Base-by-base conservation (phyloP, 2,113 vertebrate species). In the Chamaea fasciata region DNA sequence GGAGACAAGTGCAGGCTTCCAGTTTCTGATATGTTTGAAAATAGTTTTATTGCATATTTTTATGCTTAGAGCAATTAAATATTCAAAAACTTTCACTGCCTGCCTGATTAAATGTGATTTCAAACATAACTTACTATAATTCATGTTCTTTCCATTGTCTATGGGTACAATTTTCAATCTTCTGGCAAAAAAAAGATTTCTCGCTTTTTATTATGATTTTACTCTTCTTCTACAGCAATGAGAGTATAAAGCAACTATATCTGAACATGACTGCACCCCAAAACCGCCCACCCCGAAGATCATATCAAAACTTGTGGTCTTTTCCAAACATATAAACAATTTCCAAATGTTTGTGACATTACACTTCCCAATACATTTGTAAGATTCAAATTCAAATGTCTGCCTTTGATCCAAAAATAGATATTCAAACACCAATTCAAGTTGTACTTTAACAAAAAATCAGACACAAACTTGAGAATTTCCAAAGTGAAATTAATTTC, bases 261-360 rank as follows among this genome's bases (percentile, higher is more conserved):
- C 10, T 60, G 17, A 90, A 75, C 0, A 49, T 6, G 18, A 41
- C 10, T 77, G 6, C 8, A 73, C 6, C 9, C 30, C 13, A 73
- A 11, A 0, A 2, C 2, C 0, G 3, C 2, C 0, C 5, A 3
- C 1, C 6, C 1, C 6, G 37, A 49, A 26, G 6, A 33, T 28
- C 46, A 57, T 24, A 46, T n/a, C n/a, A 59, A 73, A 76, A 59
- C 2, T 9, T 27, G 4, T 9, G 5, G 3, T 44, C 42, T 76
- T 87, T 81, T 33, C 7, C 56, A 50, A 35, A 41, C 63, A 31
- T 28, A 50, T 15, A 47, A 59, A 13, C 2, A 19, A 31, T 81
- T 78, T 70, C 13, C 9, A 49, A 67, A 39, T n/a, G 4, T 46
- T 71, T 67, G 26, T 31, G 19, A 19, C 4, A 2, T 33, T 46